Base-by-base conservation (phyloP, 1,140 invertebrate species). In the Charaxes varanes region DNA sequence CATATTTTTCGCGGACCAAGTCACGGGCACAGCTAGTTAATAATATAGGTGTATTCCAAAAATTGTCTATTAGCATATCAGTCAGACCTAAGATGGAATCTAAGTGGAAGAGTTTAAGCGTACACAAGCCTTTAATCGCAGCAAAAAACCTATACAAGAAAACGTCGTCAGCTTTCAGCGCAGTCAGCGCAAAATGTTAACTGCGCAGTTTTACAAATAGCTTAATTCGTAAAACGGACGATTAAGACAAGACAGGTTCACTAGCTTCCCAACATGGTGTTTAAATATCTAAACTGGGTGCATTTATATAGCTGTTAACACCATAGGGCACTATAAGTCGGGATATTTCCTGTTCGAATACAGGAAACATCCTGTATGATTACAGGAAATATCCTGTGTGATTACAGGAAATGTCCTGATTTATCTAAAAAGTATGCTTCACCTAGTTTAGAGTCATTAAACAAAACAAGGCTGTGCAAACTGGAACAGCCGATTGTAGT, bases 401-500 rank as follows among this genome's bases (percentile, higher is more conserved):
- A 7, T 22, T 24, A 1, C 10, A 4, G 23, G 2, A 26, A 8
- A 12, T 12, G 2, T 26, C 23, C 23, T 12, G 2, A 6, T 11
- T 11, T 7, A 4, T 15, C 3, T 3, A 6, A 3, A 8, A 8
- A 2, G 28, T 5, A 17, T 18, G 28, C 15, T 4, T 16, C 16
- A n/a, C 28, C n/a, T 14, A 31, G 4, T 16, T 7, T 11, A 28
- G 10, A 37, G 10, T 38, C 11, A 26, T 38, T 14, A 21, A 28
- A 13, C 26, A 38, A 19, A 34, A 17, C 35, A 38, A 38, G 35
- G 35, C 24, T 38, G 22, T n/a, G 15, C n/a, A 18, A 38, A 38
- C 24, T 21, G 4, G 35, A 12, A 21, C 26, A 28, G 24, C 17
- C 18, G 28, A 38, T 38, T 38, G 17, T 24, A 18, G 14, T 28